A percentile compares a stretch with the other conserved stretches of the same genome.
These are phyloP conservation scores for Brachypodius melanocephalos DNA, from an alignment of 2,113 vertebrate genomes.

Conservation along the genomic window DNA sequence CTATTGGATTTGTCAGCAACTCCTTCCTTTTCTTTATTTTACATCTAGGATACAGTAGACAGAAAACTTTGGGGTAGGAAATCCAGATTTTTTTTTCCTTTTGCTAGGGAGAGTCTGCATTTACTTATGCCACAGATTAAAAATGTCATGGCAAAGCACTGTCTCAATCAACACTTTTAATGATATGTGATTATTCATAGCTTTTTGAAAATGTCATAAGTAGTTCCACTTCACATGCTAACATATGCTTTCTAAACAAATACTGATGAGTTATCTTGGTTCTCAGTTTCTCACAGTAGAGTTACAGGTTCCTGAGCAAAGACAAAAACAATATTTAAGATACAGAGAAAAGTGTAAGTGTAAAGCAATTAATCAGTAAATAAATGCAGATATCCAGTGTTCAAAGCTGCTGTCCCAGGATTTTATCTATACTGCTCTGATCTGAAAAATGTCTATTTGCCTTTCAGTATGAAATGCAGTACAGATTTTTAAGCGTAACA, in stretches of 20 bases:
- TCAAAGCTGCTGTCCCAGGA: neutral
- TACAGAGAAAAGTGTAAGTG: neutral
- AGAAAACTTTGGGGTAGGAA: neutral
- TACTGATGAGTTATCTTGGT: constrained; percentile 27
- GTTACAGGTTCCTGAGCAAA: neutral
- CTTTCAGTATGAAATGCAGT: neutral
- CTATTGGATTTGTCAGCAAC: neutral
- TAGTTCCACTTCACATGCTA: constrained; percentile 59
- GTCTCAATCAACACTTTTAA: constrained; percentile 56
- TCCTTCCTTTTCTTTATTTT: neutral
- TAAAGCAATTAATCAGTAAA: neutral
- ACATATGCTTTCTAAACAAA: constrained; percentile 62
- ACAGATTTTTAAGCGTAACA: neutral
- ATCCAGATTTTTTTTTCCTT: neutral
- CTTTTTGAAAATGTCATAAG: constrained; percentile 64
- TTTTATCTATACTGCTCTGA: neutral
- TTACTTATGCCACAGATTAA: constrained; percentile 36
- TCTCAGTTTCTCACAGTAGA: neutral
- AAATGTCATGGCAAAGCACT: constrained; percentile 41
- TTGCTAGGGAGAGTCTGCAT: neutral
- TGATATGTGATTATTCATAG: constrained; percentile 62
- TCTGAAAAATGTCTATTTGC: neutral
- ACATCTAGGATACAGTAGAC: neutral
- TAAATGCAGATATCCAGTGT: neutral
- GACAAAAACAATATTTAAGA: neutral